phyloP scores from a whole-genome alignment of 2,797 vertebrate genomes.

The Pseudochaenichthys georgianus region DNA sequence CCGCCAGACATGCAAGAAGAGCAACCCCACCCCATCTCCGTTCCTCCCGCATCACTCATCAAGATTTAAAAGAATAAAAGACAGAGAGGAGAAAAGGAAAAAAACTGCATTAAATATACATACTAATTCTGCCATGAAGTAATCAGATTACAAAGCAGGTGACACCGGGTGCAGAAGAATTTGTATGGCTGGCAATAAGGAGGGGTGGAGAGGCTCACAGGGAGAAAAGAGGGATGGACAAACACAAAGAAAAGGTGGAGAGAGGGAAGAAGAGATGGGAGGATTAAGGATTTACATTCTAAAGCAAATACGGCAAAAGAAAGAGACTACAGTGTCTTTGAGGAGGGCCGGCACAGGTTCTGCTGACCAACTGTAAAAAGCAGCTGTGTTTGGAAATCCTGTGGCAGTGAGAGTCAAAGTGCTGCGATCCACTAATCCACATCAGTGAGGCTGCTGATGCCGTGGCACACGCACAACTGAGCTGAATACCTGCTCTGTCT shows the following conservation, averaged over 20 bases:
- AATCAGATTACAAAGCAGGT: constrained; percentile 99
- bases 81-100: constrained; percentile 54
- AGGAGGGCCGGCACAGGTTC: constrained; percentile 55
- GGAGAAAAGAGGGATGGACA: constrained; percentile 32
- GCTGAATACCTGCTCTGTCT: constrained; percentile 46
- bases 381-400: constrained; percentile 68
- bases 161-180: constrained; percentile 92
- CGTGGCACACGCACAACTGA: constrained; percentile 31
- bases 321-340: constrained; percentile 50
- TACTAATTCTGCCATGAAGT: constrained; percentile 98
- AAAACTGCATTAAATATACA: constrained; percentile 98
- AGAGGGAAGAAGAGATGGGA: constrained; percentile 69
- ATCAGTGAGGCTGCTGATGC: constrained; percentile 60
- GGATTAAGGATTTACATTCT: constrained; percentile 87
- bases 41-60: constrained; percentile 93
- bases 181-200: constrained; percentile 92
- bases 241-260: constrained; percentile 36
- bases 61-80: constrained; percentile 92
- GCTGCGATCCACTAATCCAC: constrained; percentile 66
- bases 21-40: constrained; percentile 83
- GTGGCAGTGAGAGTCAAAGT: constrained; percentile 62
- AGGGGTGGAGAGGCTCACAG: constrained; percentile 88
- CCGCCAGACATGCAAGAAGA: constrained; percentile 95
- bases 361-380: constrained; percentile 70
- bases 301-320: constrained; percentile 65